Percentiles rank a stretch among this genome's conserved stretches.
Evolutionary conservation across 1,140 invertebrate species (phyloP).

Genomic region (Atopsyche davidsoni): DNA sequence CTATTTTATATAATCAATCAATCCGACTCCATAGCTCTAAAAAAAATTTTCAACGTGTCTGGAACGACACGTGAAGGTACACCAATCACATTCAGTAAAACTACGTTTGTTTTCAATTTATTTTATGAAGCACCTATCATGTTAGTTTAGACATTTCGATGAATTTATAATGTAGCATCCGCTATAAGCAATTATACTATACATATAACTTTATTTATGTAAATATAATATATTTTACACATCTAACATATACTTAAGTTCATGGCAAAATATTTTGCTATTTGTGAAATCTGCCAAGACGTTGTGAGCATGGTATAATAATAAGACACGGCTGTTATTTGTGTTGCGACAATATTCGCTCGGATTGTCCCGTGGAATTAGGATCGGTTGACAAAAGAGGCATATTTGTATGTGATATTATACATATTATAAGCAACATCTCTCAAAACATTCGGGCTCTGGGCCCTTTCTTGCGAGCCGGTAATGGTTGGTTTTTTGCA

Average conservation of each 20-base stretch:
- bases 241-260: not conserved
- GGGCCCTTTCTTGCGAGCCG: constrained; percentile 12
- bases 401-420: constrained; percentile 27
- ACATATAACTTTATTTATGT: too few relatives aligned
- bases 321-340: constrained; percentile 6
- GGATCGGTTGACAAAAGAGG: constrained; percentile 24
- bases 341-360: constrained; percentile 29
- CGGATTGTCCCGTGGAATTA: constrained; percentile 16
- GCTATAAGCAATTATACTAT: too few relatives aligned
- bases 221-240: too few relatives aligned
- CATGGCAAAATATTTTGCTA: not conserved
- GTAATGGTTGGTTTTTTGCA: constrained; percentile 18
- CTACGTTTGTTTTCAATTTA: too few relatives aligned
- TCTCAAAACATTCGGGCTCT: constrained; percentile 13
- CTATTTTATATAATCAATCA: too few relatives aligned
- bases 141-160: too few relatives aligned
- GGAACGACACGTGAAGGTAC: too few relatives aligned
- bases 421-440: constrained; percentile 21
- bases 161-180: too few relatives aligned
- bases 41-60: too few relatives aligned
- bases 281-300: not conserved
- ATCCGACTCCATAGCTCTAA: too few relatives aligned
- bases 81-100: too few relatives aligned
- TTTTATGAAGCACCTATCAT: too few relatives aligned
- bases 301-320: not conserved